These are phyloP conservation scores for Polydrusus tereticollis DNA, from an alignment of 2,888 invertebrate species.

Conservation along the genomic window DNA sequence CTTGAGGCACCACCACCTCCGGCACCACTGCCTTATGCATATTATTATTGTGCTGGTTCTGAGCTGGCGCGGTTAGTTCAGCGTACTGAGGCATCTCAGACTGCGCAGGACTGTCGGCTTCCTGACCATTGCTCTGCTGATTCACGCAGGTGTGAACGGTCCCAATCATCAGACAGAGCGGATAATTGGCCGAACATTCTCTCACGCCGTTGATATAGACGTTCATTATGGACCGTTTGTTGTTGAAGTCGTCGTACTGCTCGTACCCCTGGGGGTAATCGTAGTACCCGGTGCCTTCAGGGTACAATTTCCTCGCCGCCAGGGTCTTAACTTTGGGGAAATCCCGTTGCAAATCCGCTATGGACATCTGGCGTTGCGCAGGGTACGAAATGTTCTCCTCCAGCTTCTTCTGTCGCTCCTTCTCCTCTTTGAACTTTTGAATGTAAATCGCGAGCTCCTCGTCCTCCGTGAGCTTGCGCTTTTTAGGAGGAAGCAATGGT, in stretches of 20 bases:
- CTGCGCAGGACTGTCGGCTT: neutral
- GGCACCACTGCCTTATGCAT: neutral
- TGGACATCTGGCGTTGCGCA: constrained; percentile 39
- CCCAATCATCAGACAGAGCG: constrained; percentile 17
- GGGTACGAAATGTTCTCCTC: constrained; percentile 38
- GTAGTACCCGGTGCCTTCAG: constrained; percentile 20
- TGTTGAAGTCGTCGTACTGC: constrained; percentile 9
- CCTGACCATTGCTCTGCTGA: neutral
- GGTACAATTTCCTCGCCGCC: constrained; percentile 38
- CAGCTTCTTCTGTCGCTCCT: constrained; percentile 14
- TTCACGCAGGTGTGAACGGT: constrained; percentile 23
- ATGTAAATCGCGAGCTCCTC: constrained; percentile 19
- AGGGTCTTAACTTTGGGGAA: constrained; percentile 29
- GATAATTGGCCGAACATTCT: constrained; percentile 16
- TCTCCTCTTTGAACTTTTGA: constrained; percentile 12
- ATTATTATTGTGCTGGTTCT: neutral
- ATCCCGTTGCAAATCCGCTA: constrained; percentile 38
- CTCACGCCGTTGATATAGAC: constrained; percentile 28
- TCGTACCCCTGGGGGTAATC: constrained; percentile 13
- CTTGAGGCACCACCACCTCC: neutral
- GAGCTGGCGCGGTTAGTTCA: neutral
- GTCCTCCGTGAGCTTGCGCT: constrained; percentile 32
- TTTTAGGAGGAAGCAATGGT: constrained; percentile 32
- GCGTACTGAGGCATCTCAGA: neutral
- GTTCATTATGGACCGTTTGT: constrained; percentile 18